phyloP scores from a whole-genome alignment of 1,140 invertebrate species.

The Pollicipes pollicipes region DNA sequence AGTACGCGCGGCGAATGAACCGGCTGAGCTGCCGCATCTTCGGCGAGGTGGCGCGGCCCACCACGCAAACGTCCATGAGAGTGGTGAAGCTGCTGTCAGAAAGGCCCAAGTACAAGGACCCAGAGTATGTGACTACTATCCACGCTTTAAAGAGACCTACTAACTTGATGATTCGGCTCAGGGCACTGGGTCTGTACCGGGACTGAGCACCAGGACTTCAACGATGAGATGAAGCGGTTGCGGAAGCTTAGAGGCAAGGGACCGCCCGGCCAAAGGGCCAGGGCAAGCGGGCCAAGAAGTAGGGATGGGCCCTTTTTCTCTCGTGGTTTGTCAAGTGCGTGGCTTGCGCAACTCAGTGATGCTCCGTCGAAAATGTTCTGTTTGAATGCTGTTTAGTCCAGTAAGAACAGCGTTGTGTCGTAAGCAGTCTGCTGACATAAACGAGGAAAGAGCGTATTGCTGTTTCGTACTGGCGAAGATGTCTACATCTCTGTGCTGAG shows the following conservation, averaged over 20 bases:
- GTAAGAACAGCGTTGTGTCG: too few relatives aligned
- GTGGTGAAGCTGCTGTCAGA: conserved; percentile 60
- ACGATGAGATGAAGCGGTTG: conserved; percentile 66
- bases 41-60: conserved; percentile 59
- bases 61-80: conserved; percentile 24
- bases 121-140: conserved; percentile 70
- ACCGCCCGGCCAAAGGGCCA: conserved; percentile 36
- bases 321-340: too few relatives aligned
- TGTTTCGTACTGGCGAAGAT: too few relatives aligned
- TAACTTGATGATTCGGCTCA: conserved; percentile 46
- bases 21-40: conserved; percentile 74
- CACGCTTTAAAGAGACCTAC: conserved; percentile 55
- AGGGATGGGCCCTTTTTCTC: too few relatives aligned
- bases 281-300: conserved; percentile 28
- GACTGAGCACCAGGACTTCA: conserved; percentile 85
- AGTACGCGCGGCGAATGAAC: conserved; percentile 69
- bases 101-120: conserved; percentile 50
- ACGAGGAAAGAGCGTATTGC: too few relatives aligned
- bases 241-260: conserved; percentile 56
- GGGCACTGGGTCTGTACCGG: conserved; percentile 45
- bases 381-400: too few relatives aligned
- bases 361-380: too few relatives aligned
- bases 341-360: too few relatives aligned
- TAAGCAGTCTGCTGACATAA: too few relatives aligned
- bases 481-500: too few relatives aligned